Evolutionary conservation across 2,797 vertebrate genomes (phyloP).

Genomic region (Cygnus olor): DNA sequence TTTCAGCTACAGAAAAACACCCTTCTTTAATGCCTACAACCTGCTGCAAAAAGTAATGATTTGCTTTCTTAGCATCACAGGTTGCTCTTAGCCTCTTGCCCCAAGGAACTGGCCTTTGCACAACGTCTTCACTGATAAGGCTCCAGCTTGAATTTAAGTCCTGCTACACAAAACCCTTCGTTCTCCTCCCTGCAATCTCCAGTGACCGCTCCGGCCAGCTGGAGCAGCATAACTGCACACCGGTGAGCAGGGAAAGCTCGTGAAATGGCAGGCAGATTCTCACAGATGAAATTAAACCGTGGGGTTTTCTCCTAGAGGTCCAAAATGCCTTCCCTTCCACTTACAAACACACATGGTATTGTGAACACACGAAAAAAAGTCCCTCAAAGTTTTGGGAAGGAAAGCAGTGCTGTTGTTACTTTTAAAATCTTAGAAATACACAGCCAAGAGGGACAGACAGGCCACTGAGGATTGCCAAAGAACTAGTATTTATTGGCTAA

Average conservation of each 20-base stretch:
- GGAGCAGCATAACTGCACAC: background rate
- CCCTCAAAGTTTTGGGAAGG: background rate
- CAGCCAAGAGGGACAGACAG: slow-evolving; percentile 5
- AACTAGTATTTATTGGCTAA: background rate
- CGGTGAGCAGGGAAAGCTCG: background rate
- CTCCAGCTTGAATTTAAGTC: background rate
- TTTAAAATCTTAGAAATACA: background rate
- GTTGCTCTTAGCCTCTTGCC: background rate
- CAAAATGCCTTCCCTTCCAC: background rate
- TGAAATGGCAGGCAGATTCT: background rate
- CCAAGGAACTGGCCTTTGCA: background rate
- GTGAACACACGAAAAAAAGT: background rate
- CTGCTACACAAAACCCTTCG: background rate
- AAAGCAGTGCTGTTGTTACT: background rate
- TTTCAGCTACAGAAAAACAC: slow-evolving; percentile 2
- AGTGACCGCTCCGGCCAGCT: background rate
- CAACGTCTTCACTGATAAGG: background rate
- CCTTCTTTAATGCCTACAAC: background rate
- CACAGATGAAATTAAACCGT: background rate
- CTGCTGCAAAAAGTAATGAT: background rate
- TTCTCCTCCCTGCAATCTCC: background rate
- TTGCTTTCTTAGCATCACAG: background rate
- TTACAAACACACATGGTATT: slow-evolving; percentile 19
- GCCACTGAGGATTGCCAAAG: background rate
- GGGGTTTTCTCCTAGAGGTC: slow-evolving; percentile 20